Conservation (phyloP, 1,140 invertebrate genomes). For the Calycopis cecrops region DNA sequence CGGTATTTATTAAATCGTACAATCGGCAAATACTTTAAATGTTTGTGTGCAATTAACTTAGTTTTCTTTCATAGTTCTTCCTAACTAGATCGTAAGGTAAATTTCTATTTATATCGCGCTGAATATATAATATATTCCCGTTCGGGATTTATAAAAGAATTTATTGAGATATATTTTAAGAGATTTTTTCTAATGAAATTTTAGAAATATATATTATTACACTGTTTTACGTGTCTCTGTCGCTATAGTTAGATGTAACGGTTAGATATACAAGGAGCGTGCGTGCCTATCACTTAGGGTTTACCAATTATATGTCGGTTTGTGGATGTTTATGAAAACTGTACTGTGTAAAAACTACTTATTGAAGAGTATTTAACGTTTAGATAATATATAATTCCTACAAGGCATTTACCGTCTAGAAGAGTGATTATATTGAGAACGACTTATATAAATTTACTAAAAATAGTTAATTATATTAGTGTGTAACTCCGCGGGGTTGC, state of each 20-base stretch:
- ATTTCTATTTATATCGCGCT: slow-evolving; percentile 64
- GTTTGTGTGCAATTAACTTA: slow-evolving; percentile 63
- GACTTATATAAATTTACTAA: slow-evolving; percentile 62
- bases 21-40: slow-evolving; percentile 26
- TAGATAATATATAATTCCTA: slow-evolving; percentile 66
- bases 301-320: slow-evolving; percentile 39
- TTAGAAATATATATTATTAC: slow-evolving; percentile 59
- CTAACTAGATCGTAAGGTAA: slow-evolving; percentile 64
- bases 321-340: slow-evolving; percentile 10
- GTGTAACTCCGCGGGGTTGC: background rate
- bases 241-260: slow-evolving; percentile 56
- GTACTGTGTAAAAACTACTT: slow-evolving; percentile 35
- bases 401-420: slow-evolving; percentile 71
- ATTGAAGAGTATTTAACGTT: slow-evolving; percentile 54
- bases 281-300: slow-evolving; percentile 51
- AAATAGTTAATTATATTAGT: slow-evolving; percentile 36
- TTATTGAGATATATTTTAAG: slow-evolving; percentile 73
- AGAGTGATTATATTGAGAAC: slow-evolving; percentile 60
- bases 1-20: slow-evolving; percentile 25
- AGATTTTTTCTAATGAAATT: slow-evolving; percentile 70
- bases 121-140: slow-evolving; percentile 52
- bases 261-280: slow-evolving; percentile 42
- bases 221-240: slow-evolving; percentile 67
- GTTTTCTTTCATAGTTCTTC: slow-evolving; percentile 66
- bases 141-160: slow-evolving; percentile 51